Evolutionary conservation across 1,140 invertebrate genomes (phyloP).

Genomic region (Euura saliciscinereae): DNA sequence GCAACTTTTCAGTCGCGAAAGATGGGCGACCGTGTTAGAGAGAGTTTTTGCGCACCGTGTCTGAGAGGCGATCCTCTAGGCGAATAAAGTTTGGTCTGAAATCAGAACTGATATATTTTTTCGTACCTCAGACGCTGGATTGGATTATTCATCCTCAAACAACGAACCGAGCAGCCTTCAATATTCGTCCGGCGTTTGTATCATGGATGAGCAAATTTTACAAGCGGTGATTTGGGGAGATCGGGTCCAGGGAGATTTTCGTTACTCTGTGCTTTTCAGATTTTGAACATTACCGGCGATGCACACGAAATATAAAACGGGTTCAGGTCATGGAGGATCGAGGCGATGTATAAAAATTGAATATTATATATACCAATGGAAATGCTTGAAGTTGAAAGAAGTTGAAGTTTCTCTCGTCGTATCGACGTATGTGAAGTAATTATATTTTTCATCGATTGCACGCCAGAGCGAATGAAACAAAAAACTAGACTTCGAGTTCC

Average conservation of each 20-base stretch:
- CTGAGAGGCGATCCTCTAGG: no score
- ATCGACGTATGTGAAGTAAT: no score
- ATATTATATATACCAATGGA: neutral
- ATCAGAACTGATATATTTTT: no score
- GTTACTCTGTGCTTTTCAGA: neutral
- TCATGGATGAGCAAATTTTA: constrained; percentile 1
- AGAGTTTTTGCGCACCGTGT: no score
- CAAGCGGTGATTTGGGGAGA: neutral
- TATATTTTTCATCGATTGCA: no score
- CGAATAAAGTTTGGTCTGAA: no score
- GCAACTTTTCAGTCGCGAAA: neutral
- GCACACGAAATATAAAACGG: constrained; percentile 1
- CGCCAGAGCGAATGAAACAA: no score
- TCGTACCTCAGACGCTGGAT: no score
- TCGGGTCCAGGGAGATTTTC: neutral
- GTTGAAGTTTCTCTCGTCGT: no score
- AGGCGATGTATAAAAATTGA: neutral
- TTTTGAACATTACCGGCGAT: neutral
- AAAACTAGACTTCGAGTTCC: no score
- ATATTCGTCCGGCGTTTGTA: neutral
- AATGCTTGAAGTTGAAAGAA: neutral
- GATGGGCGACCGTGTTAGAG: neutral
- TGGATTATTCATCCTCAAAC: no score
- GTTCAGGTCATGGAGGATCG: neutral
- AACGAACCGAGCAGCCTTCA: neutral